Percentiles rank a stretch among this genome's conserved stretches.
Evolutionary conservation across 2,113 vertebrate genomes (phyloP).

Genomic region (Urocolius indicus): DNA sequence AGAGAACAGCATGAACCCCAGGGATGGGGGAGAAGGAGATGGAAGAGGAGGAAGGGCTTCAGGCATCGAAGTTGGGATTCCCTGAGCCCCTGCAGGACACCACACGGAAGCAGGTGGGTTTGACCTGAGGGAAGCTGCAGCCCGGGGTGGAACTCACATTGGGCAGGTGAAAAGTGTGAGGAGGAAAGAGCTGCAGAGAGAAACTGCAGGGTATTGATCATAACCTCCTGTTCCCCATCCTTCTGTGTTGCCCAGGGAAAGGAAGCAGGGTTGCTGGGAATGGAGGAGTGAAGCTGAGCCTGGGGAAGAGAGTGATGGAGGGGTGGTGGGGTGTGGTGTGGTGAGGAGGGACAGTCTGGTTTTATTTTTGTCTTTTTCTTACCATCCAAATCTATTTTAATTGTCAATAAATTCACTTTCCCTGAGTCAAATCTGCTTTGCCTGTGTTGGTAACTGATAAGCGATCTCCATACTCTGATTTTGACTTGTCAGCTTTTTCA

Average conservation of each 20-base stretch:
- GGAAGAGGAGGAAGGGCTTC: not conserved
- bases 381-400: not conserved
- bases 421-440: not conserved
- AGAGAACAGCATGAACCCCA: not conserved
- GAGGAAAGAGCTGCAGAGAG: not conserved
- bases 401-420: not conserved
- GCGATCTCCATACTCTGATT: not conserved
- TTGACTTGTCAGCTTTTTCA: not conserved
- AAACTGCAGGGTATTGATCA: fast-evolving
- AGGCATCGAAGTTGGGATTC: not conserved
- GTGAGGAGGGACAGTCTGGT: not conserved
- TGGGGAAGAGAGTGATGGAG: not conserved
- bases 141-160: fast-evolving
- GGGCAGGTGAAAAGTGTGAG: not conserved
- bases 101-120: not conserved
- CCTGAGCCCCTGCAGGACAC: not conserved
- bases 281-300: not conserved
- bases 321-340: no score
- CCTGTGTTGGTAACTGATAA: not conserved
- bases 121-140: not conserved
- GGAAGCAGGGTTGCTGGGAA: not conserved
- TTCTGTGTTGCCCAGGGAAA: fast-evolving
- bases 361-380: not conserved
- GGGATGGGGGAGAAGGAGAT: not conserved
- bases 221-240: not conserved